These are phyloP conservation scores for Clarias magur DNA, from an alignment of 2,113 vertebrate genomes.

Conservation along the genomic window DNA sequence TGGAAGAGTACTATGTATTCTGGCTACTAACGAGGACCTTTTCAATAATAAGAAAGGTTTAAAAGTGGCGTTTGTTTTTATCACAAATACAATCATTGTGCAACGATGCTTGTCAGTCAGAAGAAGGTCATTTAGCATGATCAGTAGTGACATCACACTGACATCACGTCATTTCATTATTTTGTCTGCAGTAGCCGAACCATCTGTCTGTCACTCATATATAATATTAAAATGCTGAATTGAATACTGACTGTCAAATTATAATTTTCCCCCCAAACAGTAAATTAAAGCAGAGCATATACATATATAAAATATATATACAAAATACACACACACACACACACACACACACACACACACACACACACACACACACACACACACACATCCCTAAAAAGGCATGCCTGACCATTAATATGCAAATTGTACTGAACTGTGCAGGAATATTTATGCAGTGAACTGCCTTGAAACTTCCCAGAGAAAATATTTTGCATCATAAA, in stretches of 20 bases:
- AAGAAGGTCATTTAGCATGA: constrained; percentile 7
- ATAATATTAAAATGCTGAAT: constrained; percentile 21
- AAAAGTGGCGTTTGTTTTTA: not conserved
- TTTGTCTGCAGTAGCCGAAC: constrained; percentile 6
- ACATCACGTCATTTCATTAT: constrained; percentile 1
- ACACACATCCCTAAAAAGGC: not conserved
- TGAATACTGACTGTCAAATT: constrained; percentile 25
- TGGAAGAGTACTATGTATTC: not conserved
- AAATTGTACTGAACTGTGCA: constrained; percentile 33
- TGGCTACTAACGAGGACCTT: not conserved
- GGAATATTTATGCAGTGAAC: constrained; percentile 41
- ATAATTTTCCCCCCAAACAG: constrained; percentile 11
- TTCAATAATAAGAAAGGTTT: not conserved
- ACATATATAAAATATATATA: not conserved
- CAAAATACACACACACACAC: not conserved
- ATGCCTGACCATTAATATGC: constrained; percentile 41
- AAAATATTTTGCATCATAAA: constrained; percentile 48
- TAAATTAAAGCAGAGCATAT: constrained; percentile 5
- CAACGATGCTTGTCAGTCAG: constrained; percentile 22
- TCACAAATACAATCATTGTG: constrained; percentile 5
- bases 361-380: not conserved
- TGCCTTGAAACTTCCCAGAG: constrained; percentile 22
- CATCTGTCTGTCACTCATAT: constrained; percentile 19
- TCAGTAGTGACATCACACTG: no score
- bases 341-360: not conserved